Percentiles rank a stretch among this genome's conserved stretches.
phyloP scores from a whole-genome alignment of 1,140 invertebrate species.

The Drosophila bocqueti region DNA sequence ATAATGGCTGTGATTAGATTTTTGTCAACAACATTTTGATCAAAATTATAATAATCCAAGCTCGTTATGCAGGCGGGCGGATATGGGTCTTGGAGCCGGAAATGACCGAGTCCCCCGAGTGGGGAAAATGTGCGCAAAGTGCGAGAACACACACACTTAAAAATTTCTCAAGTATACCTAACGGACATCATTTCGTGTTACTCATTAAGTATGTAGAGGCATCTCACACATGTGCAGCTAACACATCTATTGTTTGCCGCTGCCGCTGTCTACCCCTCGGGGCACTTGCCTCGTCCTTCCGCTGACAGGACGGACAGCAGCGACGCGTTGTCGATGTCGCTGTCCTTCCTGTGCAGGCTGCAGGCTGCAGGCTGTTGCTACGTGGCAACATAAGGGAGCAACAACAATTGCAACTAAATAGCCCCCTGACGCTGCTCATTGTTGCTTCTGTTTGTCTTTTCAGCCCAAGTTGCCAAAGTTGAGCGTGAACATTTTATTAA shows the following conservation, averaged over 20 bases:
- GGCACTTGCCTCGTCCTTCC: constrained; percentile 10
- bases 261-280: constrained; percentile 10
- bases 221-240: constrained; percentile 22
- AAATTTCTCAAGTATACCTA: constrained; percentile 81
- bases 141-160: constrained; percentile 65
- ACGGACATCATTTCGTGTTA: constrained; percentile 76
- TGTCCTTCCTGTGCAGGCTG: constrained; percentile 64
- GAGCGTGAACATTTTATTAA: constrained; percentile 81
- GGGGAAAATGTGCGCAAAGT: constrained; percentile 30
- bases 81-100: neutral
- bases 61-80: constrained; percentile 5
- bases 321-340: constrained; percentile 30
- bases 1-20: constrained; percentile 38
- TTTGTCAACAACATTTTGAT: constrained; percentile 42
- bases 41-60: constrained; percentile 47
- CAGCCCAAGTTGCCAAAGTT: constrained; percentile 62
- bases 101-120: constrained; percentile 17
- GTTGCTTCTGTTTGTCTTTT: constrained; percentile 72
- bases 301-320: constrained; percentile 24
- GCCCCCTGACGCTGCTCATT: constrained; percentile 62
- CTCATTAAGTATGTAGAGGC: constrained; percentile 53
- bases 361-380: constrained; percentile 1
- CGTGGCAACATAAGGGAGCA: constrained; percentile 21
- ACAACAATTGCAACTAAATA: constrained; percentile 75
- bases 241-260: constrained; percentile 66